Evolutionary conservation across 2,888 invertebrate genomes (phyloP), one percentile per base, ranked within the genome.

Genomic region (Cephus rjabovi): DNA sequence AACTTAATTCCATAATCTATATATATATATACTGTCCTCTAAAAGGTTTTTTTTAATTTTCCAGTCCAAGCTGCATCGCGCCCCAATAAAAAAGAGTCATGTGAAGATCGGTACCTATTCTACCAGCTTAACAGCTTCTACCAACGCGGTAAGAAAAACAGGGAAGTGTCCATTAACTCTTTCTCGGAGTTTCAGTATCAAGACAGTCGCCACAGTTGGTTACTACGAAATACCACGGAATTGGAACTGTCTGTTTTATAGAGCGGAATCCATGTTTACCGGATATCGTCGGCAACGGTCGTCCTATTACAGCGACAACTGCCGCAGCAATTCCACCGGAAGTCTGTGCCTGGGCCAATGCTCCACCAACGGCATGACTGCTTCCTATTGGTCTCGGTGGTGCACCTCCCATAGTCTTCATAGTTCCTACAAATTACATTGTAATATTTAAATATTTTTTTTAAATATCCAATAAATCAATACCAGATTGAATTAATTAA

Each of bases 271-370:
- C 23, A 23, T 40, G 76, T 82, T 84, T 83, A 89, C 89, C 89
- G 81, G 89, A 89, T 86, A 96, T 95, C 77, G 96, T 96, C 23
- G 96, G 96, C 81, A 95, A 91, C 2, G 96, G 96, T 79, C 95
- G 92, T 69, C 95, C 95, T 82, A 95, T 95, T 79, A 95, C 94
- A 33, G 94, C 94, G 40, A 95, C 95, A n/a, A 95, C 71, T 15
- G 95, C 95, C 34, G 95, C 95, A 6, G 95, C 95, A 83, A 95
- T 95, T 70, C 95, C 95, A 0, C 95, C 95, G 85, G 95, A 94
- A 82, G 95, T 95, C 78, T 95, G 95, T 31, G 95, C 95, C 75
- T 95, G 95, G 69, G 95, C 95, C 79, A 95, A 92, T 77, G 94
- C 94, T 11, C 93, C 94, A 30, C 93, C 94, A 56, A 93, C 92